Evolutionary conservation across 2,888 invertebrate species (phyloP).

Genomic region (Actias luna): DNA sequence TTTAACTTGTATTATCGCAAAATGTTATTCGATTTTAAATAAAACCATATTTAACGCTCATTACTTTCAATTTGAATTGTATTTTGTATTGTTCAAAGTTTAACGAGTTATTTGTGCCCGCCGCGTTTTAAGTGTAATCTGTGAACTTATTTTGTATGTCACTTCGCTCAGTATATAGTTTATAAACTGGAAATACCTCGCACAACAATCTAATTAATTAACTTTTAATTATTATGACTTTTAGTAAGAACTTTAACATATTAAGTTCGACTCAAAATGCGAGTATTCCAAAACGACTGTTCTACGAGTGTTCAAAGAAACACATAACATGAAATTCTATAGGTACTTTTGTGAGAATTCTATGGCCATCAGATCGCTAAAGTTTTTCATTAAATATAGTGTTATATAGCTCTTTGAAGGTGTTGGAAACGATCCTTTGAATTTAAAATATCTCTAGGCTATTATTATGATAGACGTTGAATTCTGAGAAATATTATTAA

Average conservation of each 20-base stretch:
- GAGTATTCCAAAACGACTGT: slow-evolving; percentile 13
- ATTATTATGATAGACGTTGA: background rate
- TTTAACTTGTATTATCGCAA: too few relatives aligned
- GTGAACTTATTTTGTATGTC: background rate
- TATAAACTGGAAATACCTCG: slow-evolving; percentile 22
- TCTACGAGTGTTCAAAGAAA: slow-evolving; percentile 10
- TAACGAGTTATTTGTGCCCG: background rate
- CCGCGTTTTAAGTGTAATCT: background rate
- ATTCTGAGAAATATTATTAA: background rate
- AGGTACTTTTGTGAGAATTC: background rate
- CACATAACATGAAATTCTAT: background rate
- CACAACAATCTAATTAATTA: slow-evolving; percentile 29
- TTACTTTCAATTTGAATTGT: background rate
- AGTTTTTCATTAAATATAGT: background rate
- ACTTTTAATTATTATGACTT: slow-evolving; percentile 28
- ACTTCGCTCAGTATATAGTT: slow-evolving; percentile 24
- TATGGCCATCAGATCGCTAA: background rate
- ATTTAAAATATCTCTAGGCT: background rate
- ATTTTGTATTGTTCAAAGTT: background rate
- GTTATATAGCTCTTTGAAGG: background rate
- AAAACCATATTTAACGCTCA: background rate
- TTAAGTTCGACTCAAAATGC: slow-evolving; percentile 19
- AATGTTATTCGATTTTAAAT: background rate
- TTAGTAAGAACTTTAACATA: slow-evolving; percentile 21
- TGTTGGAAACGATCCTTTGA: background rate